phyloP scores from a whole-genome alignment of 2,113 vertebrate species.

The Engraulis encrasicolus region DNA sequence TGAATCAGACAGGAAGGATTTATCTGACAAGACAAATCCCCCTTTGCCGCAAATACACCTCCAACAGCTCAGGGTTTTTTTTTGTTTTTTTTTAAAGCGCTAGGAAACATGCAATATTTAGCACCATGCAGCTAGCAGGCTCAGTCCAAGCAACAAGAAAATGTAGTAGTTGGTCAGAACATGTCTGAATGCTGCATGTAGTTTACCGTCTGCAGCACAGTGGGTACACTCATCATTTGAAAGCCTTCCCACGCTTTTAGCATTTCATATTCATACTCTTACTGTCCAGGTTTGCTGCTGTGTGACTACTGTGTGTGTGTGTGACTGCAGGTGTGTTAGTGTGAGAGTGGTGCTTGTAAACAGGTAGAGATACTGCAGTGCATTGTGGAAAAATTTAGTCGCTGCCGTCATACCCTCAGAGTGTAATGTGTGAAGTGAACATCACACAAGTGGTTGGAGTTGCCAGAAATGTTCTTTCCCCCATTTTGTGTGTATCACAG shows the following conservation, averaged over 20 bases:
- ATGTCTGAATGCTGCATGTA: background rate
- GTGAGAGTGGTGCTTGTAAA: background rate
- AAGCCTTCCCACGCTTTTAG: background rate
- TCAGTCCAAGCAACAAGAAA: background rate
- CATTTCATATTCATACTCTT: background rate
- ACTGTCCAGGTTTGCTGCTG: background rate
- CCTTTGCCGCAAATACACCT: background rate
- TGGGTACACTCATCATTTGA: background rate
- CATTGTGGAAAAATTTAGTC: background rate
- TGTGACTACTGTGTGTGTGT: background rate
- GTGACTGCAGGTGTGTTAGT: background rate
- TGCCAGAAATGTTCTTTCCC: background rate
- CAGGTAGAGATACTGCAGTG: background rate
- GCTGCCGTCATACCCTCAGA: background rate
- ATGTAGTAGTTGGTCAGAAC: background rate
- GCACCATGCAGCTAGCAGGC: background rate
- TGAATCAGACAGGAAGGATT: background rate
- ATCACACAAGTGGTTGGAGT: background rate
- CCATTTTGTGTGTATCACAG: too few species aligned
- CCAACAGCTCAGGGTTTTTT: background rate
- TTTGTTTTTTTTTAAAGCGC: background rate
- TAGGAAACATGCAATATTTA: conserved; percentile 1
- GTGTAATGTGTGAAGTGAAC: background rate
- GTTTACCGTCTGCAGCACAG: background rate
- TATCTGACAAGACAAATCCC: background rate